Conservation (phyloP, 1,140 invertebrate genomes). For the Hypsibius dujardini region DNA sequence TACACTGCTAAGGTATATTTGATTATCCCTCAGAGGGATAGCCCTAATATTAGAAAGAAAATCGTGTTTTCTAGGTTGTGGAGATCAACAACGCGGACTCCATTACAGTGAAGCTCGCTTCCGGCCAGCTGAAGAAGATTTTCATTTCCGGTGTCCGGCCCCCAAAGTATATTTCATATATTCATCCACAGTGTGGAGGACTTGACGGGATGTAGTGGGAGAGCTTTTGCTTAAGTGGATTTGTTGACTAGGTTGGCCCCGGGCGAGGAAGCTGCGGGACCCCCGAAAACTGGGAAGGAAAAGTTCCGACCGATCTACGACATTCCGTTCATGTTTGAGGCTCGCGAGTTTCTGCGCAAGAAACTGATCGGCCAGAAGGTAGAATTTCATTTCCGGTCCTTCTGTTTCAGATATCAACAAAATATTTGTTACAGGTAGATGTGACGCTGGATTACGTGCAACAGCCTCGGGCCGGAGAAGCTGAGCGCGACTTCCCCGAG, state of each 20-base stretch:
- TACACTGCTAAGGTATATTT: constrained; percentile 19
- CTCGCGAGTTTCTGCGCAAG: constrained; percentile 85
- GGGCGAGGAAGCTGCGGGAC: constrained; percentile 26
- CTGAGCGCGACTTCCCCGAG: constrained; percentile 67
- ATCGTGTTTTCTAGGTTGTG: constrained; percentile 35
- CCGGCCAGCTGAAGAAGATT: constrained; percentile 67
- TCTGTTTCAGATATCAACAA: too few relatives aligned
- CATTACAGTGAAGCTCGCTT: constrained; percentile 43
- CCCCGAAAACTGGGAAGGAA: constrained; percentile 39
- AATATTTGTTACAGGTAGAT: constrained; percentile 39
- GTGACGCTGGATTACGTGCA: constrained; percentile 90
- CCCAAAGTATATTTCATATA: constrained; percentile 45
- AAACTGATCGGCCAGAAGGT: constrained; percentile 86
- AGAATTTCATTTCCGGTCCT: not conserved
- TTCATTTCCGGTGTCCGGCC: constrained; percentile 87
- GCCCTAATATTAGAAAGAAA: constrained; percentile 25
- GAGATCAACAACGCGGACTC: constrained; percentile 89
- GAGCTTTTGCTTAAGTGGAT: not conserved
- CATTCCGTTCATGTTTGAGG: constrained; percentile 93
- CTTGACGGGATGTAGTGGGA: not conserved
- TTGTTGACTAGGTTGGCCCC: not conserved
- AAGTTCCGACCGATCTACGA: constrained; percentile 77
- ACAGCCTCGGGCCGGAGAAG: constrained; percentile 42
- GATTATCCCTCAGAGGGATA: constrained; percentile 21
- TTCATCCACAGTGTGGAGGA: not conserved